Evolutionary conservation across 2,113 vertebrate species (phyloP).

Genomic region (Hippocampus guttulatus): DNA sequence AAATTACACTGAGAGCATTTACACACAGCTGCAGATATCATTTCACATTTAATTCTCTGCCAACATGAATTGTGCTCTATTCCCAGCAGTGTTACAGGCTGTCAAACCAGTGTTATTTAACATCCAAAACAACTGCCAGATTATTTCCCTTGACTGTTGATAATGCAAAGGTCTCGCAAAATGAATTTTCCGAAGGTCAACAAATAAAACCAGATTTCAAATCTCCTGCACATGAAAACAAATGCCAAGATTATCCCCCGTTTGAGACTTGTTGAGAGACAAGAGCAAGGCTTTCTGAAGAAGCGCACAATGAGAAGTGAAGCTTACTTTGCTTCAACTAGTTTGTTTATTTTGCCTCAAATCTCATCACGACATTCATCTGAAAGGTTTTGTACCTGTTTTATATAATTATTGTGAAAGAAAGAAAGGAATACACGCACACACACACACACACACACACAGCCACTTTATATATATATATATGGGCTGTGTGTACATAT

Average conservation of each 20-base stretch:
- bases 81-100: slow-evolving; percentile 11
- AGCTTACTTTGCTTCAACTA: slow-evolving; percentile 2
- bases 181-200: slow-evolving; percentile 22
- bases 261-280: slow-evolving; percentile 25
- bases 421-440: background rate
- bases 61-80: slow-evolving; percentile 5
- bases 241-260: slow-evolving; percentile 30
- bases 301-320: slow-evolving; percentile 24
- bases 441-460: too few species aligned
- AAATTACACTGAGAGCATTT: slow-evolving; percentile 7
- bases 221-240: slow-evolving; percentile 33
- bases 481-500: background rate
- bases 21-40: slow-evolving; percentile 11
- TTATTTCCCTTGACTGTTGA: slow-evolving; percentile 9
- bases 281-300: slow-evolving; percentile 25
- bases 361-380: slow-evolving; percentile 4
- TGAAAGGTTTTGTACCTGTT: slow-evolving; percentile 18
- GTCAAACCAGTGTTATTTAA: slow-evolving; percentile 29
- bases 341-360: background rate
- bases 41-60: slow-evolving; percentile 9
- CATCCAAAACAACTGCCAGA: slow-evolving; percentile 14
- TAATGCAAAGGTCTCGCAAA: slow-evolving; percentile 30
- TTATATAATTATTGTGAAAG: background rate
- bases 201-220: slow-evolving; percentile 36
- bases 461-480: too few species aligned